Evolutionary conservation across 2,797 vertebrate genomes (phyloP), one percentile per base, ranked within the genome.

Genomic region (Anabas testudineus): DNA sequence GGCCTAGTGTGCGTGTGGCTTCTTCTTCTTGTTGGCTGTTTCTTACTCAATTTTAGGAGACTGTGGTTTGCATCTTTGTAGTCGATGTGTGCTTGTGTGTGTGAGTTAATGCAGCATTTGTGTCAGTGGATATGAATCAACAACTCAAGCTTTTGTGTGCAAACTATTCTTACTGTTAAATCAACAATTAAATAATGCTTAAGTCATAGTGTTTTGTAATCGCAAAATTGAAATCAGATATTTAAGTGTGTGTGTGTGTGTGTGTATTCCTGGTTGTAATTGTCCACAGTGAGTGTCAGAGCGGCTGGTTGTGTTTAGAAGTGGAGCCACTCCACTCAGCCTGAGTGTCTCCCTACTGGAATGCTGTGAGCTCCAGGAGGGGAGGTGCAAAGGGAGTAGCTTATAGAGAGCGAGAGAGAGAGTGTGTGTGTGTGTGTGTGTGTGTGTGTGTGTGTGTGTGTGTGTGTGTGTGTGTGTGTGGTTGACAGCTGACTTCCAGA

Each of bases 401-500:
- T 83, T 67, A 66, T 78, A 51, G 45, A 55, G 49, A 30, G 30
- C 7, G 28, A 30, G 28, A 30, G 28, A 69, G 65, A 72, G 34
- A 72, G 71, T 74, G 49, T 78, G 82, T 82, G 73, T 71, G 60
- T 71, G 65, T 74, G 54, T 47, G 65, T 55, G 67, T 57, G 71
- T 70, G 82, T 72, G 81, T 76, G 83, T 48, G 84, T 69, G 65
- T 72, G 34, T 72, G 71, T 74, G 49, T 78, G 82, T 82, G 73
- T 71, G 60, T 71, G 65, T 74, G 54, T 47, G 65, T 55, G 67
- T 57, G 71, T 70, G 82, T 72, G 81, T 76, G 83, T 48, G 84
- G 85, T 79, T 93, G 93, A 94, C 94, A 94, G 94, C 93, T 95
- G 93, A 93, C 89, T 92, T 94, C 93, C 94, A 95, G 94, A 95